phyloP scores from a whole-genome alignment of 2,113 vertebrate genomes.

The Urocitellus parryii region DNA sequence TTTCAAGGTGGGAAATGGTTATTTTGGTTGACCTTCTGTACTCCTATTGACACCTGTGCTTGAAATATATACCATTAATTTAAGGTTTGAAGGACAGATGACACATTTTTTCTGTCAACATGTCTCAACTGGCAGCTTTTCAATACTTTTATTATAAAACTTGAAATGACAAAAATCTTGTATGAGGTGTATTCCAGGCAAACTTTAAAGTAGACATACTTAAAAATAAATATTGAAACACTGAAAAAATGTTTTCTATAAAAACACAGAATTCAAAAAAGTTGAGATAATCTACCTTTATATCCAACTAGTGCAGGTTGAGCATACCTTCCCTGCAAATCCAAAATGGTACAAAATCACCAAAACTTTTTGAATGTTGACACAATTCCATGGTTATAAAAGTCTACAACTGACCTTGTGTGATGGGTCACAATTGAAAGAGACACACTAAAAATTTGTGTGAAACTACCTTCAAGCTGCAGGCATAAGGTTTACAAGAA shows the following conservation, averaged over 20 bases:
- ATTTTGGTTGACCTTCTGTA: background rate
- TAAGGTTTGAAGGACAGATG: slow-evolving; percentile 48
- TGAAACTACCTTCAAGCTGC: background rate
- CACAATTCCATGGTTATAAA: background rate
- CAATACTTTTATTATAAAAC: slow-evolving; percentile 16
- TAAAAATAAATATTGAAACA: background rate
- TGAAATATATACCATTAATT: slow-evolving; percentile 53
- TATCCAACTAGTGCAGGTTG: no score
- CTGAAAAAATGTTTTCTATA: background rate
- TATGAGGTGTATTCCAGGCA: background rate
- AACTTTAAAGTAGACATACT: slow-evolving; percentile 20
- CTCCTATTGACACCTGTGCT: slow-evolving; percentile 35
- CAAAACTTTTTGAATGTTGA: background rate
- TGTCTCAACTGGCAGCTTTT: slow-evolving; percentile 11
- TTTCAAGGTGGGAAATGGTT: background rate
- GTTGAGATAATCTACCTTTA: no score
- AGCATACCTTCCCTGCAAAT: background rate
- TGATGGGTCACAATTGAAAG: background rate
- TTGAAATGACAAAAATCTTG: slow-evolving; percentile 46
- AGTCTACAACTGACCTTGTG: no score
- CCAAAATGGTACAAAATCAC: background rate
- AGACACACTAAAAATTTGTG: background rate
- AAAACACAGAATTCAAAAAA: no score
- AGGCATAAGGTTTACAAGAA: background rate
- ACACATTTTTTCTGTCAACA: slow-evolving; percentile 37